Evolutionary conservation across 2,797 vertebrate genomes (phyloP).

Genomic region (Phaenicophaeus curvirostris): DNA sequence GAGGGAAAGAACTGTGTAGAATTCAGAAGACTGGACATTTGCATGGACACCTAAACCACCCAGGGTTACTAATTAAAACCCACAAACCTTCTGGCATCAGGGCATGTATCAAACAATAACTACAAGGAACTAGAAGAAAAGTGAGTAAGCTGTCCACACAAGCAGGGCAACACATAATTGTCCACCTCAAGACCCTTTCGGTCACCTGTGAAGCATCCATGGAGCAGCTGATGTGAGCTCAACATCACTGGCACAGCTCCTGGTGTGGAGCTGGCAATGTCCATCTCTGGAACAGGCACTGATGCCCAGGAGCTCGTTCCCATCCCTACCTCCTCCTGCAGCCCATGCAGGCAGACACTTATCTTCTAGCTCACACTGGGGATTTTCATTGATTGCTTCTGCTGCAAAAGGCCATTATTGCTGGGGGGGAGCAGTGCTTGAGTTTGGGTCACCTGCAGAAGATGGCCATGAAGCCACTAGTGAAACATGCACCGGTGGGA

Average conservation of each 20-base stretch:
- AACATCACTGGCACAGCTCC: accelerated
- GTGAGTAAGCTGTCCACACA: accelerated
- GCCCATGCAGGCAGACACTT: neutral
- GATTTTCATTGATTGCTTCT: neutral
- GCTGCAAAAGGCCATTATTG: neutral
- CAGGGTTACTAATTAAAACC: neutral
- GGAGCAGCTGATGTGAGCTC: neutral
- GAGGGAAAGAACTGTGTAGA: neutral
- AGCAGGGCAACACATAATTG: neutral
- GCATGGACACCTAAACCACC: neutral
- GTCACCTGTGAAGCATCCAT: neutral
- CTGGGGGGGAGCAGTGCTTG: neutral
- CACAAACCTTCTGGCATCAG: neutral
- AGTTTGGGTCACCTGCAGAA: neutral
- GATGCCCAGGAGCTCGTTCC: accelerated
- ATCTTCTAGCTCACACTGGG: neutral
- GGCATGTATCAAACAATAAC: neutral
- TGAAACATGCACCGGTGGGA: accelerated
- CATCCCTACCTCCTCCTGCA: neutral
- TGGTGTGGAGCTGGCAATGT: neutral
- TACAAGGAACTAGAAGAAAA: neutral
- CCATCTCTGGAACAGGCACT: accelerated
- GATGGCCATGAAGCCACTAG: neutral
- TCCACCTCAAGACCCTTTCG: neutral
- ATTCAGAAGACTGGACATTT: neutral